Evolutionary conservation across 2,797 vertebrate genomes (phyloP).

Genomic region (Phoxinus dragarum): DNA sequence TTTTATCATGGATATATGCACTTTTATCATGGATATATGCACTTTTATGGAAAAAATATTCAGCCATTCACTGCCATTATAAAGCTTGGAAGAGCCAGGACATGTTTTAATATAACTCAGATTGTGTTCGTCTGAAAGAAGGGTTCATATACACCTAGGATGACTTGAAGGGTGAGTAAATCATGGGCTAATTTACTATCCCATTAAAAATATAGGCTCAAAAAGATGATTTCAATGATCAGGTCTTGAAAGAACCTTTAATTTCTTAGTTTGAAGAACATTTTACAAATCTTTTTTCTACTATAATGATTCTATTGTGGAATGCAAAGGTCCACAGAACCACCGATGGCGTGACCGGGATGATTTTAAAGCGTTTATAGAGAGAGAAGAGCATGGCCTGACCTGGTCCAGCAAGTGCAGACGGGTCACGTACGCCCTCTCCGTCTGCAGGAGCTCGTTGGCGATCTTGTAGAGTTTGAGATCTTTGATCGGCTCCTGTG

Average conservation of each 20-base stretch:
- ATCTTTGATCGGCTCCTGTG: slow-evolving; percentile 62
- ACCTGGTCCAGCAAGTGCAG: slow-evolving; percentile 90
- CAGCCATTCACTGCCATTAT: too few species aligned
- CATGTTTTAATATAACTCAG: too few species aligned
- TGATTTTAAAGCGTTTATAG: not conserved
- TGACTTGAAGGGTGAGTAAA: too few species aligned
- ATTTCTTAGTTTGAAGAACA: not conserved
- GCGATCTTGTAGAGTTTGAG: slow-evolving; percentile 82
- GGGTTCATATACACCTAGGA: too few species aligned
- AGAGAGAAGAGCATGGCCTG: slow-evolving; percentile 38
- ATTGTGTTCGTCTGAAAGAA: too few species aligned
- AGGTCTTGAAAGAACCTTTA: not conserved
- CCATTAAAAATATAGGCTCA: not conserved
- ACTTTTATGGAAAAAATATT: too few species aligned
- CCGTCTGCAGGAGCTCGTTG: slow-evolving; percentile 87
- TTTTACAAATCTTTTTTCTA: not conserved
- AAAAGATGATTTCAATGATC: not conserved
- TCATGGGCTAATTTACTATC: too few species aligned
- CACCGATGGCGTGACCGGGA: not conserved
- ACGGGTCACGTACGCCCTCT: slow-evolving; percentile 85
- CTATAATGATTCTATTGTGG: not conserved
- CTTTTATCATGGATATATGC: too few species aligned
- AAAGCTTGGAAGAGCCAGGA: too few species aligned
- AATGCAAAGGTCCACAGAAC: not conserved
- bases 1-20: too few species aligned